Conservation (phyloP, 2,113 vertebrate species). For the Lasiurus borealis region DNA sequence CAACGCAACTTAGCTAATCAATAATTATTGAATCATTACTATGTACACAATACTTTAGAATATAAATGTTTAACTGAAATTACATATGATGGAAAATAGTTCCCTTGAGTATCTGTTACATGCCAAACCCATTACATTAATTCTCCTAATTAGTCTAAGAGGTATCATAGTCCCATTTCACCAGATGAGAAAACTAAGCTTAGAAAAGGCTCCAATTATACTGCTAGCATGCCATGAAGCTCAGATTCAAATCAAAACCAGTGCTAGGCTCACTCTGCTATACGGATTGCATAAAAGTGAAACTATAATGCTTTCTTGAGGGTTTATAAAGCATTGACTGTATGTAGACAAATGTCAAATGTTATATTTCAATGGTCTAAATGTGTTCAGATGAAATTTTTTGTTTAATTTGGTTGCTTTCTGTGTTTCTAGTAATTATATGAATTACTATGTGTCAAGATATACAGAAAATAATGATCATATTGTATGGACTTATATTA, state of each 20-base stretch:
- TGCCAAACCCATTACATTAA: neutral
- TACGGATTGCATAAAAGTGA: neutral
- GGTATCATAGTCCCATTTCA: neutral
- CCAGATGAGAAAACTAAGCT: neutral
- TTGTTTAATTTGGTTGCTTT: slow-evolving; percentile 26
- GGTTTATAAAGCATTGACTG: neutral
- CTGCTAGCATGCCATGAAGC: neutral
- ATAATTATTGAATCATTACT: neutral
- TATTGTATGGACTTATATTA: neutral
- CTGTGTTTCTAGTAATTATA: slow-evolving; percentile 34
- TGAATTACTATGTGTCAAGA: slow-evolving; percentile 39
- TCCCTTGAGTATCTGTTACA: neutral
- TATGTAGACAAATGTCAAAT: slow-evolving; percentile 35
- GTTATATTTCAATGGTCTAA: neutral
- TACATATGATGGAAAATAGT: neutral
- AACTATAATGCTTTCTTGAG: neutral
- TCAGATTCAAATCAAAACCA: neutral
- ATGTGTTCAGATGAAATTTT: neutral
- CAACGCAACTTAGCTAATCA: neutral
- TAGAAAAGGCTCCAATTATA: neutral
- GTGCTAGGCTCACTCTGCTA: neutral
- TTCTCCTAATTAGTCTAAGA: neutral
- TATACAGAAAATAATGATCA: slow-evolving; percentile 31
- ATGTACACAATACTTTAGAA: neutral
- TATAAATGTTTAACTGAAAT: neutral